Evolutionary conservation across 2,797 vertebrate species (phyloP).

Genomic region (Euthynnus affinis): DNA sequence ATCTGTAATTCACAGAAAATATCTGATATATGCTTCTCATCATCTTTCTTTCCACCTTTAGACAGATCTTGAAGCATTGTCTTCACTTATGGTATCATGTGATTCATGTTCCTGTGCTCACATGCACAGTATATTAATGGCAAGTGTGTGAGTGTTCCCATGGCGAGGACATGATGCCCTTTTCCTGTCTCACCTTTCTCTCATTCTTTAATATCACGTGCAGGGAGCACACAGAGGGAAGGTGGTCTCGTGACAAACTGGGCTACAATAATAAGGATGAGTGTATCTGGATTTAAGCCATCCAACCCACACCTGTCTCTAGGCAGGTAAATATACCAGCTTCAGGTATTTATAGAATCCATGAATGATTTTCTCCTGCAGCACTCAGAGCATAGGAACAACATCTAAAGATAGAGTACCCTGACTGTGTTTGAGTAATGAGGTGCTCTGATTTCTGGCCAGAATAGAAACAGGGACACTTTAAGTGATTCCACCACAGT

Average conservation of each 20-base stretch:
- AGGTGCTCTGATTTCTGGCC: slow-evolving; percentile 63
- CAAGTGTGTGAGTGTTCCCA: neutral
- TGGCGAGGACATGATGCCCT: slow-evolving; percentile 57
- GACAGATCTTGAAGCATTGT: neutral
- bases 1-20: neutral
- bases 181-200: slow-evolving; percentile 45
- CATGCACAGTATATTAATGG: too few species aligned
- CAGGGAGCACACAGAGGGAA: slow-evolving; percentile 13
- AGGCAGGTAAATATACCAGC: slow-evolving; percentile 37
- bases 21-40: neutral
- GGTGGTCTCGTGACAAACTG: slow-evolving; percentile 50
- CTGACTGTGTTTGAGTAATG: slow-evolving; percentile 58
- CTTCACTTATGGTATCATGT: neutral
- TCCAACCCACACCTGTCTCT: slow-evolving; percentile 37
- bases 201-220: slow-evolving; percentile 58
- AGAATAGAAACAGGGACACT: slow-evolving; percentile 57
- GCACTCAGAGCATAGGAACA: slow-evolving; percentile 29
- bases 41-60: neutral
- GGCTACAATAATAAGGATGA: slow-evolving; percentile 17
- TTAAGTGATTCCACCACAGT: slow-evolving; percentile 9
- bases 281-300: slow-evolving; percentile 43
- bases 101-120: neutral
- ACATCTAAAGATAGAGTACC: slow-evolving; percentile 58
- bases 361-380: slow-evolving; percentile 59
- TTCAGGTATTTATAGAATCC: slow-evolving; percentile 60